Evolutionary conservation across 1,140 invertebrate genomes (phyloP), one percentile per base, ranked within the genome.

Genomic region (Drosophila takahashii): DNA sequence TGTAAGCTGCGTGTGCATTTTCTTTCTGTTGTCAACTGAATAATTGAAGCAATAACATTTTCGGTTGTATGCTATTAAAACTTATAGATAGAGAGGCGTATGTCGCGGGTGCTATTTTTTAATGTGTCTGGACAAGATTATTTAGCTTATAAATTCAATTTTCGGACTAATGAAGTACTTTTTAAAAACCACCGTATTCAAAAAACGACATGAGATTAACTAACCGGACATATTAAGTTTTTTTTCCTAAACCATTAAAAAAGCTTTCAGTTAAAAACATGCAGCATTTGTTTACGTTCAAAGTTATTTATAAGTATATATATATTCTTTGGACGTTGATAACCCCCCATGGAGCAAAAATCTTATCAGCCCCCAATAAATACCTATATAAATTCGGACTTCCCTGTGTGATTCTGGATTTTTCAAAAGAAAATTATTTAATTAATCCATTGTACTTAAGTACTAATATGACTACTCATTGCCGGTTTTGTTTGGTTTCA

Each of bases 401-500:
- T 18, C 27, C 47, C 64, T 15, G 3, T 11, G 15, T 11, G 9
- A 41, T 42, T 62, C 10, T n/a, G 3, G 13, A 62, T 44, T 42
- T 34, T 50, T 47, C 64, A 57, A 42, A 70, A 34, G 11, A 22
- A 39, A 56, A 56, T 56, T 45, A 69, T 47, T 69, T 18, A 70
- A 56, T 70, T 56, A 39, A 39, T 70, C 15, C 32, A 32, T 16
- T 47, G 16, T 22, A 69, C 65, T 67, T 37, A 22, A 45, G 47
- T 15, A 26, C 32, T 44, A 15, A 51, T 50, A 44, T 26, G 27
- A 42, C 22, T 39, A 18, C 9, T 15, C 9, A 6, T 34, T 51
- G 47, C 70, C 70, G 59, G 70, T 64, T 74, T 74, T 64, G 50
- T 54, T 50, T 74, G 70, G 70, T 74, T 74, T 74, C 36, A 9